Base-by-base conservation (phyloP, 92 coral and sea anemone species). In the Umimayanthus kanabou region DNA sequence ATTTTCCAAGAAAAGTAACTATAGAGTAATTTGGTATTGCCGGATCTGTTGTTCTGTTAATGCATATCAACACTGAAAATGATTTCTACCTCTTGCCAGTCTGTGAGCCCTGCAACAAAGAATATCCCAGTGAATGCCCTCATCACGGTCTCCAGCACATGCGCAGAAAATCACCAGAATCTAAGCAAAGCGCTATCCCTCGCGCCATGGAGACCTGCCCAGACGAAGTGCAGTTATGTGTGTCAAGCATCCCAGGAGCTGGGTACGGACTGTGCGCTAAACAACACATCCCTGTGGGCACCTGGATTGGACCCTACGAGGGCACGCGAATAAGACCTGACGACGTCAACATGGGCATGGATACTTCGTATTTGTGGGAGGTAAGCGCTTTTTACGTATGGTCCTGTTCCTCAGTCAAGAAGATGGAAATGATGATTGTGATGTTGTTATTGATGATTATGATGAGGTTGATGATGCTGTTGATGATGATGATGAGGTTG, bases 231-330 rank as follows among this genome's bases (percentile, higher is more conserved):
- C 95, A 92, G 75, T 76, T 95, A 45, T 89, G 98, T 30, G 81
- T 69, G 39, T 96, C 98, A 1, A 86, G 91, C 42, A 93, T 91
- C 30, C 94, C 93, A 11, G 95, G 98, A 15, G 90, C 82, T 49
- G 89, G 84, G 40, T 92, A 91, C 66, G 98, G 98, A 55, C 93
- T 96, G 80, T 88, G 85, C 65, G 91, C 96, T 33, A 96, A 93
- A 76, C 98, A 91, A 37, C 78, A 78, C 76, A 92, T 96, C 47
- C 98, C 98, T 11, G 81, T 87, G 29, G 98, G 98, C 25, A 96
- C 98, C 23, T 96, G 98, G 98, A 93, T 96, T 49, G 98, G 98
- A 20, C 98, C 98, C 43, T 96, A 93, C 78, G 98, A 96, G 74
- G 98, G 98, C 55, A 90, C 80, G 42, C 94, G 94, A 86, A 85